A percentile compares a stretch with the other conserved stretches of the same genome.
These are phyloP conservation scores for Hippocampus kuda DNA, from an alignment of 2,797 vertebrate species.

Conservation along the genomic window DNA sequence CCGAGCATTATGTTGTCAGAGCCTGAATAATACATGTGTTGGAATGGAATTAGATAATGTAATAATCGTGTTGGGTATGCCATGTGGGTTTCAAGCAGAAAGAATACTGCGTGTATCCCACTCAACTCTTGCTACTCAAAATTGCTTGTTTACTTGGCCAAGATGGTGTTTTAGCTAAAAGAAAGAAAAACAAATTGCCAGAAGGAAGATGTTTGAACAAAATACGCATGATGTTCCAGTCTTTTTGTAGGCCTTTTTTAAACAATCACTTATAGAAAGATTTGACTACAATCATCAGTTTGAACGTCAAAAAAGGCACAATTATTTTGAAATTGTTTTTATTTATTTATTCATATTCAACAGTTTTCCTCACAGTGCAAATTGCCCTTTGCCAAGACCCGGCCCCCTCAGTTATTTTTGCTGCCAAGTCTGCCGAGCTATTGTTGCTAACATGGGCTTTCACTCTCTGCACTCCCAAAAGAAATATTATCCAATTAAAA, in stretches of 20 bases:
- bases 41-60: conserved; percentile 52
- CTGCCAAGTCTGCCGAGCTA: too few relatives aligned
- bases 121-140: conserved; percentile 8
- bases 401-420: too few relatives aligned
- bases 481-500: too few relatives aligned
- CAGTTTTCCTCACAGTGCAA: not conserved
- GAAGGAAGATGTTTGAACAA: not conserved
- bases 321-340: not conserved
- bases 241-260: not conserved
- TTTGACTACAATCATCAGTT: not conserved
- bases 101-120: conserved; percentile 12
- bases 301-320: not conserved
- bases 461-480: too few relatives aligned
- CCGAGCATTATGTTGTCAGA: conserved; percentile 37
- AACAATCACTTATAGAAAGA: not conserved
- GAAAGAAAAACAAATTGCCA: not conserved
- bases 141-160: conserved; percentile 15
- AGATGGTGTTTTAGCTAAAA: conserved; percentile 13
- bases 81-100: conserved; percentile 29
- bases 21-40: conserved; percentile 48
- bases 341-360: not conserved
- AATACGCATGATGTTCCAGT: not conserved
- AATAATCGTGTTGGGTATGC: conserved; percentile 46
- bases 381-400: not conserved
- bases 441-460: too few relatives aligned